Evolutionary conservation across 2,797 vertebrate species (phyloP).

Genomic region (Sebastes oblongus): DNA sequence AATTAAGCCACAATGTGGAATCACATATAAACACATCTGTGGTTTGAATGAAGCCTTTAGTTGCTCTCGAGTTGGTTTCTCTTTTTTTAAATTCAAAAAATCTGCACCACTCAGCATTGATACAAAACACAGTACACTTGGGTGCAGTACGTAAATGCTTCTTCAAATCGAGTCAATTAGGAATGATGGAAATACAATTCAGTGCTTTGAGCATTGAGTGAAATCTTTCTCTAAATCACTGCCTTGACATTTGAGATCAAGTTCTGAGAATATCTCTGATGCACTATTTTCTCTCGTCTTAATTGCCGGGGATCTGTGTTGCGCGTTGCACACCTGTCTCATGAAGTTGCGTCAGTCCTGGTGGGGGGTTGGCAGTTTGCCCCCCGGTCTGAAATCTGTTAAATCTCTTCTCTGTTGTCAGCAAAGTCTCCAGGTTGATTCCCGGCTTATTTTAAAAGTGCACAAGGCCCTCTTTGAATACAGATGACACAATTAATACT

Average conservation of each 20-base stretch:
- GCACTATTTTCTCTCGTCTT: constrained; percentile 11
- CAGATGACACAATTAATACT: constrained; percentile 70
- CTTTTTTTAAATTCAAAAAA: background rate
- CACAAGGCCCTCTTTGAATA: constrained; percentile 54
- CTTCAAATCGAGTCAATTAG: constrained; percentile 4
- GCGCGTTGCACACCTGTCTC: constrained; percentile 46
- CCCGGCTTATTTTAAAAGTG: constrained; percentile 45
- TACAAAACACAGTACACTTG: background rate
- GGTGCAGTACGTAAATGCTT: background rate
- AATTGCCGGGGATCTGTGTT: constrained; percentile 25
- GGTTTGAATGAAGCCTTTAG: background rate
- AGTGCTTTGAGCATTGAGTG: background rate
- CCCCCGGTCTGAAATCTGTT: constrained; percentile 35
- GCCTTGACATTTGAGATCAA: constrained; percentile 17
- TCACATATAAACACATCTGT: background rate
- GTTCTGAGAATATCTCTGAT: constrained; percentile 1
- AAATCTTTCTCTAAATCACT: constrained; percentile 13
- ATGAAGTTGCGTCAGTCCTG: constrained; percentile 47
- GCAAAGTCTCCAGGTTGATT: constrained; percentile 27
- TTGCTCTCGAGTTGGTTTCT: background rate
- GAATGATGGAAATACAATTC: background rate
- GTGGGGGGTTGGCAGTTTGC: constrained; percentile 14
- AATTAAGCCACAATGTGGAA: background rate
- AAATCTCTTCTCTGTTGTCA: constrained; percentile 48
- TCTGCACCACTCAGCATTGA: background rate